Conservation (phyloP, 2,888 invertebrate species). For the Pachliopta kotzebuea region DNA sequence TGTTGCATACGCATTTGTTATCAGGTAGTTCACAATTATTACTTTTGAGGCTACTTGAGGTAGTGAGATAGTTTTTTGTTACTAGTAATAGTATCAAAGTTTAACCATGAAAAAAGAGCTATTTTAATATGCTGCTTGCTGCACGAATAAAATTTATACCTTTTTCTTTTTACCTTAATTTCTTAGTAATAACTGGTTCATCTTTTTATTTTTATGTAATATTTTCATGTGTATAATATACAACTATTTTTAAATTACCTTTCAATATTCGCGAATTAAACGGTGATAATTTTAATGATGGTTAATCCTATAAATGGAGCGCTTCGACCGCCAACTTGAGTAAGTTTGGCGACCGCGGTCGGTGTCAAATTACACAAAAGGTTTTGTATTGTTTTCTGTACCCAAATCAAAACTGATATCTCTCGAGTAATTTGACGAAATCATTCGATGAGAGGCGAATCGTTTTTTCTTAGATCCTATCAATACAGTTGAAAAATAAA, state of each 20-base stretch:
- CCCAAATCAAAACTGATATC: conserved; percentile 70
- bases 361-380: conserved; percentile 73
- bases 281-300: conserved; percentile 6
- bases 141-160: no score
- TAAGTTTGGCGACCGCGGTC: conserved; percentile 53
- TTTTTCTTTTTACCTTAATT: not conserved
- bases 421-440: conserved; percentile 67
- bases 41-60: not conserved
- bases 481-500: conserved; percentile 31
- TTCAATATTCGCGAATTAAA: conserved; percentile 3
- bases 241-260: not conserved
- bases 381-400: conserved; percentile 65
- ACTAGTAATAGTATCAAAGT: not conserved
- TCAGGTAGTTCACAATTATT: not conserved
- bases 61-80: not conserved
- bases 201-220: not conserved
- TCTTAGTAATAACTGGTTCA: no score
- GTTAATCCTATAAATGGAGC: conserved; percentile 40
- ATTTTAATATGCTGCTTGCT: no score
- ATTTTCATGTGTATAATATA: not conserved
- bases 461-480: conserved; percentile 40
- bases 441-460: conserved; percentile 56
- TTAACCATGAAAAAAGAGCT: not conserved
- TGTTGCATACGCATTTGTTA: not conserved
- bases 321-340: conserved; percentile 51